Conservation (phyloP, 2,888 invertebrate genomes). For the Erynnis tages region DNA sequence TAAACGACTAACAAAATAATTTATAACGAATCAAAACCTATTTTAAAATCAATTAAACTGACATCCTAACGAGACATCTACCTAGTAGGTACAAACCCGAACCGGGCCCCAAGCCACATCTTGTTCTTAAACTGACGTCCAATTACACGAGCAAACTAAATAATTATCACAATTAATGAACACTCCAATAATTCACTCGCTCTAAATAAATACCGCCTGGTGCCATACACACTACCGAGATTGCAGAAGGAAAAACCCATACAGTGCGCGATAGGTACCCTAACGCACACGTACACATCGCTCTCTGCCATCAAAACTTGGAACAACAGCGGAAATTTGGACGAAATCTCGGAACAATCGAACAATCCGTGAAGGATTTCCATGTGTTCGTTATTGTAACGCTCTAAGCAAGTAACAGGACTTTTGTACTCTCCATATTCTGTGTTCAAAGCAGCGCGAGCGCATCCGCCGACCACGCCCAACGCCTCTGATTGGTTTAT, state of each 20-base stretch:
- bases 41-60: constrained; percentile 3
- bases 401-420: too few species aligned
- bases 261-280: too few species aligned
- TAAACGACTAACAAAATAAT: too few species aligned
- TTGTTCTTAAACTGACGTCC: constrained; percentile 56
- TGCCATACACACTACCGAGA: too few species aligned
- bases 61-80: background rate
- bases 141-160: constrained; percentile 76
- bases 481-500: constrained; percentile 62
- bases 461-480: constrained; percentile 62
- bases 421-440: too few species aligned
- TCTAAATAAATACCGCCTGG: constrained; percentile 66
- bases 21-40: background rate
- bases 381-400: too few species aligned
- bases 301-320: too few species aligned
- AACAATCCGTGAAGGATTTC: too few species aligned
- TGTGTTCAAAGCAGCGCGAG: constrained; percentile 50
- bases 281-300: too few species aligned
- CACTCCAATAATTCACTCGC: constrained; percentile 63
- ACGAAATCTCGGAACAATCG: too few species aligned
- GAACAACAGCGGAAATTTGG: too few species aligned
- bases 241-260: too few species aligned
- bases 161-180: constrained; percentile 80
- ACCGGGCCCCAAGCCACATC: constrained; percentile 41
- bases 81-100: constrained; percentile 33